Evolutionary conservation across 2,797 vertebrate species (phyloP).

Genomic region (Melanotaenia nigrans): DNA sequence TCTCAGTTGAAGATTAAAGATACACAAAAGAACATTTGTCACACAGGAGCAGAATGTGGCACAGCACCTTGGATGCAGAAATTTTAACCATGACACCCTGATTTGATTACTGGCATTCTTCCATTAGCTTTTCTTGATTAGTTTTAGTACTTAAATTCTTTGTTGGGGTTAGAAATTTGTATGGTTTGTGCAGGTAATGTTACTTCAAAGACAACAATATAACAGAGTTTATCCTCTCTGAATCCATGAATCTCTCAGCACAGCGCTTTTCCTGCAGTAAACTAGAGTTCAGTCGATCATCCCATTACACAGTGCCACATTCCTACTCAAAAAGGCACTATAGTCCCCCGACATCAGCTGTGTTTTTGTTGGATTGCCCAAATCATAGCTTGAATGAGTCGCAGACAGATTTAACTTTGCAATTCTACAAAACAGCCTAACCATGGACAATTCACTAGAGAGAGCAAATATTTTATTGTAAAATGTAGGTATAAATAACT

Average conservation of each 20-base stretch:
- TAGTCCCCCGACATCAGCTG: neutral
- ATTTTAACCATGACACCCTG: neutral
- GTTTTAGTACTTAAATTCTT: neutral
- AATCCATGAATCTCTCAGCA: neutral
- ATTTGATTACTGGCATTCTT: neutral
- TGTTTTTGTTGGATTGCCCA: neutral
- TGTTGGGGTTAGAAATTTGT: neutral
- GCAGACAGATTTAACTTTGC: neutral
- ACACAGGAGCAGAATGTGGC: neutral
- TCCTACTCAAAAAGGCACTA: slow-evolving; percentile 2
- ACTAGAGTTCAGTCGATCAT: slow-evolving; percentile 13
- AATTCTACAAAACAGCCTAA: neutral
- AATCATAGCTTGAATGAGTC: neutral
- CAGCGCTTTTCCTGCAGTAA: neutral
- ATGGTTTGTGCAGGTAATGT: neutral
- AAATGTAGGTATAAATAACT: neutral
- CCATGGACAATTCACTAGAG: neutral
- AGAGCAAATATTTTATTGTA: neutral
- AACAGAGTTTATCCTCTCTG: neutral
- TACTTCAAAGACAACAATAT: slow-evolving; percentile 5
- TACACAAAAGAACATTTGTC: neutral
- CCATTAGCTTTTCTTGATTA: neutral
- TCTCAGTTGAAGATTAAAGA: neutral
- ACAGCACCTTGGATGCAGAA: neutral
- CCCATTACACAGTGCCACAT: neutral